These are phyloP conservation scores for Trematocara unimaculatum DNA, from an alignment of 2,113 vertebrate species.

Conservation along the genomic window DNA sequence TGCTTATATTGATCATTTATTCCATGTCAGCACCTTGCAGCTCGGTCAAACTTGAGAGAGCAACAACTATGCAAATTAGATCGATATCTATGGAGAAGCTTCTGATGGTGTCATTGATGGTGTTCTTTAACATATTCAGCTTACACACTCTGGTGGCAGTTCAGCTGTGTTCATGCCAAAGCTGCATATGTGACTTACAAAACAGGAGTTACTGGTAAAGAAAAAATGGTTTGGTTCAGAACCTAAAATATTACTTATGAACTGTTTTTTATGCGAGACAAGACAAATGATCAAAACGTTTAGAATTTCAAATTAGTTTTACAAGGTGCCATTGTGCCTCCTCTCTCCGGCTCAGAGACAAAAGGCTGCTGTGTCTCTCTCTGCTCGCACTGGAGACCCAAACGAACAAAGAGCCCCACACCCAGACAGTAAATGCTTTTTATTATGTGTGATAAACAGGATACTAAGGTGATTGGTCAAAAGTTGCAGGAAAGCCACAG, in stretches of 20 bases:
- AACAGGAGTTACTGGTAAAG: fast-evolving
- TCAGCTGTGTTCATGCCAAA: background rate
- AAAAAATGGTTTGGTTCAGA: background rate
- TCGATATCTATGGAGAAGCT: background rate
- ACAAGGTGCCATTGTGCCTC: fast-evolving
- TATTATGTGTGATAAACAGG: background rate
- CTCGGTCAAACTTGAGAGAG: background rate
- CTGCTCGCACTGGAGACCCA: background rate
- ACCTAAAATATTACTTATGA: background rate
- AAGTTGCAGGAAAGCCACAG: background rate
- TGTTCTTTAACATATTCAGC: background rate
- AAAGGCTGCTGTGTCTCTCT: background rate
- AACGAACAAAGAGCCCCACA: background rate
- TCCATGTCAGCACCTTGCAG: background rate
- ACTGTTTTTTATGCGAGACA: background rate
- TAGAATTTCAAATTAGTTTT: background rate
- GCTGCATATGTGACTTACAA: background rate
- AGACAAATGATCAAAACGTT: fast-evolving
- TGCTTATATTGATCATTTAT: background rate
- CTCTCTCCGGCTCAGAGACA: background rate
- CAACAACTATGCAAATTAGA: background rate
- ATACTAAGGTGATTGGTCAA: background rate
- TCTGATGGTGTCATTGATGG: background rate
- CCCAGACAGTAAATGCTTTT: background rate
- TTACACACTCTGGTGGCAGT: background rate